Percentiles rank a stretch among this genome's conserved stretches.
Conservation (phyloP, 2,797 vertebrate genomes). For the Harpagifer antarcticus region DNA sequence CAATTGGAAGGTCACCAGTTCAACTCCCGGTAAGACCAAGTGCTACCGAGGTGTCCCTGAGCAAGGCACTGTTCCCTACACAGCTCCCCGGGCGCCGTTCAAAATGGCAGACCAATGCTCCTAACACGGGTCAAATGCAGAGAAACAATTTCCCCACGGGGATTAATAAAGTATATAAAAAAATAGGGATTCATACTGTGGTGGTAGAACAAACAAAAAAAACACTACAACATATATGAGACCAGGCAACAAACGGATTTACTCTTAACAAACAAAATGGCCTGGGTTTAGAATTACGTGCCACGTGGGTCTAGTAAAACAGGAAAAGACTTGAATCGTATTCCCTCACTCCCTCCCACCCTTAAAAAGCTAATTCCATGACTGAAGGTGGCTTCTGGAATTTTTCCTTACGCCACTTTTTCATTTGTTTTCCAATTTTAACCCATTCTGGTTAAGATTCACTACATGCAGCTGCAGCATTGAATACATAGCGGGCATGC, state of each 20-base stretch:
- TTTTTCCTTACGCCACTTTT: slow-evolving; percentile 46
- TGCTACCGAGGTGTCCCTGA: no score
- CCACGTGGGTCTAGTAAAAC: slow-evolving; percentile 49
- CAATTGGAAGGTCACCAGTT: no score
- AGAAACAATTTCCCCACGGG: no score
- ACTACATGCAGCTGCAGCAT: slow-evolving; percentile 75
- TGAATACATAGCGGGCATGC: slow-evolving; percentile 35
- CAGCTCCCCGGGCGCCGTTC: no score
- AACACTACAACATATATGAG: slow-evolving; percentile 20
- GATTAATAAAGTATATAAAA: no score
- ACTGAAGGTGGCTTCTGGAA: slow-evolving; percentile 66
- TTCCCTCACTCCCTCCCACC: slow-evolving; percentile 38
- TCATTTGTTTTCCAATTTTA: slow-evolving; percentile 69
- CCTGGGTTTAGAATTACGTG: slow-evolving; percentile 33
- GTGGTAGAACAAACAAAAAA: slow-evolving; percentile 33
- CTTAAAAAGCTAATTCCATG: slow-evolving; percentile 57
- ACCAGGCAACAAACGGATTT: slow-evolving; percentile 10
- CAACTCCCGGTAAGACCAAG: no score
- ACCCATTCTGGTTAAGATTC: slow-evolving; percentile 75
- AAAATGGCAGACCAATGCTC: no score
- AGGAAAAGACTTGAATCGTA: slow-evolving; percentile 48
- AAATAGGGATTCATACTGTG: slow-evolving; percentile 25
- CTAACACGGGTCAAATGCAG: no score
- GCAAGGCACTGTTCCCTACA: no score
- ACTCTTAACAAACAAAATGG: slow-evolving; percentile 29